Base-by-base conservation (phyloP, 2,888 invertebrate species). In the Galeruca laticollis region DNA sequence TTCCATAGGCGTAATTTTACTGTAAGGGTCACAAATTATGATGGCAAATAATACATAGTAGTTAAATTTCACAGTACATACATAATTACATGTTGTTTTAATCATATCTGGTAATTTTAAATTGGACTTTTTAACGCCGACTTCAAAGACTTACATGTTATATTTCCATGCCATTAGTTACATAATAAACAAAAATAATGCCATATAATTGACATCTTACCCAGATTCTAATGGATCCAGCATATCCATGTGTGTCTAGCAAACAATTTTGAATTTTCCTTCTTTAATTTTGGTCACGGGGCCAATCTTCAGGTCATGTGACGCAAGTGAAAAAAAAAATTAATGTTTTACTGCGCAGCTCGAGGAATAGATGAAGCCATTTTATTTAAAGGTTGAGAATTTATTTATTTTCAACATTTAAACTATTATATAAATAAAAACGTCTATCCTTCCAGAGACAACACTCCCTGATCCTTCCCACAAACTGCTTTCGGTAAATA, bases 261-360 rank as follows among this genome's bases (percentile, higher is more conserved):
- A 26, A 68, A 73, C 63, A 62, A 68, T 74, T 75, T 89, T 89
- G 89, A 89, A 88, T 89, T 89, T 89, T 89, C 89, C 86, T 87
- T 47, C 47, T 47, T 87, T 87, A 88, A 87, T 88, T 90, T 88
- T 90, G 90, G 89, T 91, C 91, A 91, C 90, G 90, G 90, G 91
- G 88, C 90, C 90, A 90, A 90, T 88, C 75, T 87, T 70, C 87
- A 86, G 90, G 90, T 91, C 91, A 91, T 91, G 91, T 91, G 91
- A 91, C 85, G 85, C 83, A 83, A 83, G 82, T 81, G 73, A 72
- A 75, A 21, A 68, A 74, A 65, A 71, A 61, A 68, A 62, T 67
- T 8, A 2, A 18, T 18, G 15, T 54, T 75, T 49, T 40, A 64
- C 20, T 56, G 64, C 64, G 66, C 66, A 66, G 33, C 49, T 51